Base-by-base conservation (phyloP, 37 sponge, comb jelly and placozoan species). In the Lycopodina hypogea region DNA sequence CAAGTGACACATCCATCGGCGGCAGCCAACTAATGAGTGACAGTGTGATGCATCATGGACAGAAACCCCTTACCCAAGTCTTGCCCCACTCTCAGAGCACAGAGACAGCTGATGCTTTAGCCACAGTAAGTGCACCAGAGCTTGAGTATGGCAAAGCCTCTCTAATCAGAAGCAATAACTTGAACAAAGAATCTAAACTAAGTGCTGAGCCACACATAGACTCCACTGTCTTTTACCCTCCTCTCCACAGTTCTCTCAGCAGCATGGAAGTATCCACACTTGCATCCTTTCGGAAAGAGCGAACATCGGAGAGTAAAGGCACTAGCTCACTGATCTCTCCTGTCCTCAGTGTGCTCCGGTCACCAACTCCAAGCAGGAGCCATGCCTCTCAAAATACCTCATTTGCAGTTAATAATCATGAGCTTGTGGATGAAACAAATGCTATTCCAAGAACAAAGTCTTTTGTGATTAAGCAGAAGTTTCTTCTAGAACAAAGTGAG, bases 221-320 rank as follows among this genome's bases (percentile, higher is more conserved):
- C 11, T 37, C 58, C n/a, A 78, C 66, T 19, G 38, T 68, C 11
- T 78, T 78, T 34, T 34, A 78, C 2, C 51, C 78, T 30, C 68
- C 79, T 21, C 7, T 78, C 24, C 67, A 69, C 18, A 68, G 56
- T 36, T 78, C 79, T 14, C 68, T 78, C 8, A 28, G 39, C 45
- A 62, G 12, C 32, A 11, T 51, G 9, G 65, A 77, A 77, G 63
- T 59, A 11, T 59, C 64, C 1, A 51, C 77, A 48, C 64, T 77
- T 32, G n/a, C 48, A 1, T 8, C 39, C 29, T 63, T 77, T 32
- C 41, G 41, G 22, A 63, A 21, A 29, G 32, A 58, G 32, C 19
- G 21, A 14, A 18, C 0, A 24, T 23, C 53, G 9, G 56, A 45
- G 19, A 29, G 14, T 6, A 73, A 30, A 53, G 74, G 33, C 42